Evolutionary conservation across 30 jellyfish, hydroid and myxozoan species (phyloP).

Genomic region (Chrysaora quinquecirrha): DNA sequence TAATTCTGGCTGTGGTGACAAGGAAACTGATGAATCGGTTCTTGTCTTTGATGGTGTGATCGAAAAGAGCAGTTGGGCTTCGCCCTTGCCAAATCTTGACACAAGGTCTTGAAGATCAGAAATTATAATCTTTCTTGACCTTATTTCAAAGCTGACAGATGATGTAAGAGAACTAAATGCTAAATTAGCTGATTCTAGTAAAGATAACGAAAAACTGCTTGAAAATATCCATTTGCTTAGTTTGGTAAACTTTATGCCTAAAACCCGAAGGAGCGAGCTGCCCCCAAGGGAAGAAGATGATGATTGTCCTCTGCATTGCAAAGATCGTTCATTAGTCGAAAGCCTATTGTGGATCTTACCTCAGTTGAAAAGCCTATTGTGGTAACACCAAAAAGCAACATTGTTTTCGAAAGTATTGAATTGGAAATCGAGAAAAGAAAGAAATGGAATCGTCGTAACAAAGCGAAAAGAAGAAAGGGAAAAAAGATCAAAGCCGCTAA

Average conservation of each 20-base stretch:
- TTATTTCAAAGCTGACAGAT: background rate
- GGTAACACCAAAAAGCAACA: background rate
- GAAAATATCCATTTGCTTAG: background rate
- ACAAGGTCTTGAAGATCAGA: background rate
- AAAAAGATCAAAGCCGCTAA: background rate
- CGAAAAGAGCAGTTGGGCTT: background rate
- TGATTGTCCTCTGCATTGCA: background rate
- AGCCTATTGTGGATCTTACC: background rate
- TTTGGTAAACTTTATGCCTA: background rate
- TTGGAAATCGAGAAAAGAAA: background rate
- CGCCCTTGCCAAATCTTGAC: constrained; percentile 1
- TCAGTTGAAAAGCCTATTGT: background rate
- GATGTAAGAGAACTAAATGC: background rate
- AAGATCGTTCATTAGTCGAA: background rate
- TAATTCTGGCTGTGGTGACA: background rate
- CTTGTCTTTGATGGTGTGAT: background rate
- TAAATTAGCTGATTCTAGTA: background rate
- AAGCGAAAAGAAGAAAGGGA: background rate
- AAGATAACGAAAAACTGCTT: background rate
- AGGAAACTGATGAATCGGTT: background rate
- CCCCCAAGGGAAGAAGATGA: constrained; percentile 3
- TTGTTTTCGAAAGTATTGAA: background rate
- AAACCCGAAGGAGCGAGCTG: constrained; percentile 5
- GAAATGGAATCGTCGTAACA: background rate
- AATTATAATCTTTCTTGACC: background rate